phyloP scores from a whole-genome alignment of 2,888 invertebrate genomes.

The Trachelus stipa region DNA sequence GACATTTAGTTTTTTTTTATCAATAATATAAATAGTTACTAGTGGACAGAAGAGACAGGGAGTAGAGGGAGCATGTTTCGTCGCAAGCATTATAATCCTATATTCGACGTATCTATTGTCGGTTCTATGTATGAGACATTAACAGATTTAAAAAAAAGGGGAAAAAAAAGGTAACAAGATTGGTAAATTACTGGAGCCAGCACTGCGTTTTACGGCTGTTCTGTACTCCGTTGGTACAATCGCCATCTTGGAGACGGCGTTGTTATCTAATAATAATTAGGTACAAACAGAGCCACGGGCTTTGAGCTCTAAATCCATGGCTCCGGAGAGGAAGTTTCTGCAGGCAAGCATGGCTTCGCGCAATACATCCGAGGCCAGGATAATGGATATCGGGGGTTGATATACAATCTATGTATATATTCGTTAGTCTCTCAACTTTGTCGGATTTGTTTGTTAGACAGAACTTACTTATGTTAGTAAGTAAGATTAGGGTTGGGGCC shows the following conservation, averaged over 20 bases:
- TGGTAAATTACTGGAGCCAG: constrained; percentile 19
- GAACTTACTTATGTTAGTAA: constrained; percentile 68
- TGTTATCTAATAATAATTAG: neutral
- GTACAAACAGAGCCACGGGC: constrained; percentile 42
- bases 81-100: neutral
- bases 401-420: constrained; percentile 20
- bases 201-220: constrained; percentile 19
- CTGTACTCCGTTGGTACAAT: constrained; percentile 22
- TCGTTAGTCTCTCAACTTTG: constrained; percentile 42
- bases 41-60: constrained; percentile 18
- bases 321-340: constrained; percentile 29
- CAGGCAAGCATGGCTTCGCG: constrained; percentile 61
- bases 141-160: neutral
- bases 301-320: constrained; percentile 38
- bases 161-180: neutral
- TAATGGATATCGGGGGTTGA: constrained; percentile 45
- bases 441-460: constrained; percentile 64
- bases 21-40: neutral
- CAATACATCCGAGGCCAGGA: constrained; percentile 62
- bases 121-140: neutral
- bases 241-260: constrained; percentile 11
- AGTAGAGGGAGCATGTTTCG: neutral
- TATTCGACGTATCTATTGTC: neutral
- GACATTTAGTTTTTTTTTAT: neutral
- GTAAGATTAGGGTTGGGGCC: constrained; percentile 67